Base-by-base conservation (phyloP, 2,797 vertebrate genomes). In the Cygnus olor region DNA sequence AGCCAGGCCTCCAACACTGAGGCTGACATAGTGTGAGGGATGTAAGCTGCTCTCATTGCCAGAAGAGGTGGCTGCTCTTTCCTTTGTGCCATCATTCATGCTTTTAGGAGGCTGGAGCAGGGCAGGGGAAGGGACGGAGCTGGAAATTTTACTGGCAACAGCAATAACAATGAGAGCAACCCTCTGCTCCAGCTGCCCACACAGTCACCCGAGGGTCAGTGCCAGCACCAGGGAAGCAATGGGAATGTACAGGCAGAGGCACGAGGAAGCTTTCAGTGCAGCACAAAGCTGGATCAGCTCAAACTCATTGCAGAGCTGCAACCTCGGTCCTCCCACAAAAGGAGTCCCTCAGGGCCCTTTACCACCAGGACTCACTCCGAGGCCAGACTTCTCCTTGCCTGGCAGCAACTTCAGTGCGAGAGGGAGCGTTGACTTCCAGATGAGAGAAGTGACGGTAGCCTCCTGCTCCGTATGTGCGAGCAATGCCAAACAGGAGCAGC, bases 401-500 rank as follows among this genome's bases (percentile, higher is more conserved):
- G 94, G 96, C 94, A 96, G 49, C 83, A 81, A 40, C 85, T 82
- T 63, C 2, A 1, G 25, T 0, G 0, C 83, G 78, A n/a, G 95
- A 85, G 88, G 76, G 81, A 94, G 70, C 21, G 1, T 15, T 93
- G 90, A 89, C 90, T 89, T 85, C 78, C 84, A 94, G 91, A 87
- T 3, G 1, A 89, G 93, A 78, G 32, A 74, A 96, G 92, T 49
- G 89, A 68, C 1, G 74, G 88, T 93, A 53, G 91, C 96, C 95
- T 97, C 94, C 90, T 95, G 93, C 80, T 96, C 96, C 13, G 7
- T 90, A 74, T 88, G 90, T 44, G 78, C 20, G 22, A 95, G 95
- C 92, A 77, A 82, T 94, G 95, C 96, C 96, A 95, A 96, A 85
- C 74, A 86, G 89, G 92, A 96, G 96, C 97, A 97, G 97, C 97